Base-by-base conservation (phyloP, 2,113 vertebrate species). In the Balaeniceps rex region DNA sequence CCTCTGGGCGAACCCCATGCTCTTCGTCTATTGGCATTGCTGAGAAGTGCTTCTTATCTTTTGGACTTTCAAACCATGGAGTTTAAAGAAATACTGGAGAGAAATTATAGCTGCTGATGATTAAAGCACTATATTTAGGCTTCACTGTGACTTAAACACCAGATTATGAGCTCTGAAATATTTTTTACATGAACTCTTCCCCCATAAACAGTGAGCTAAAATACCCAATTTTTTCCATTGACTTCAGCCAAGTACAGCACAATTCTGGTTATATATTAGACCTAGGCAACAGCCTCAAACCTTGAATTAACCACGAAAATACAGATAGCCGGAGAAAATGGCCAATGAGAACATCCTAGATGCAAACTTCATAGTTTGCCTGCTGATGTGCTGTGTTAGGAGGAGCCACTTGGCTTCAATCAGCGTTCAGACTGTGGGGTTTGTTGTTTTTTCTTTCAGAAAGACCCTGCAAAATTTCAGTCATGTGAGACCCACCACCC, bases 31-130 rank as follows among this genome's bases (percentile, higher is more conserved):
- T 96, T 90, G 96, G 82, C 78, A 65, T 63, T 34, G 76, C 95
- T 94, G 80, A 72, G 80, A 94, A 91, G n/a, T 91, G 58, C 75
- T 83, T 80, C 98, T 98, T 98, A 98, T 98, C 97, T 87, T 90
- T 80, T 98, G 97, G 97, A 98, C 98, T 98, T 98, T 98, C 96
- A 98, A 90, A 97, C 96, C 69, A 71, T 28, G 17, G 69, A 88
- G 75, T 92, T 96, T 96, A 81, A 90, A 96, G 87, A 83, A 94
- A 63, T 78, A 71, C 13, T 80, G 60, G 47, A 83, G 55, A 36
- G 64, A 94, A 96, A 79, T 79, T 60, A 47, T 47, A 80, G 75
- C 83, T 92, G 71, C 19, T 72, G 68, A 10, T 57, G 54, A 74
- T 85, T 79, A 76, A 90, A 93, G 25, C 25, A 25, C 94, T 93